Base-by-base conservation (phyloP, 1,140 invertebrate genomes). In the Diploscapter pachys region DNA sequence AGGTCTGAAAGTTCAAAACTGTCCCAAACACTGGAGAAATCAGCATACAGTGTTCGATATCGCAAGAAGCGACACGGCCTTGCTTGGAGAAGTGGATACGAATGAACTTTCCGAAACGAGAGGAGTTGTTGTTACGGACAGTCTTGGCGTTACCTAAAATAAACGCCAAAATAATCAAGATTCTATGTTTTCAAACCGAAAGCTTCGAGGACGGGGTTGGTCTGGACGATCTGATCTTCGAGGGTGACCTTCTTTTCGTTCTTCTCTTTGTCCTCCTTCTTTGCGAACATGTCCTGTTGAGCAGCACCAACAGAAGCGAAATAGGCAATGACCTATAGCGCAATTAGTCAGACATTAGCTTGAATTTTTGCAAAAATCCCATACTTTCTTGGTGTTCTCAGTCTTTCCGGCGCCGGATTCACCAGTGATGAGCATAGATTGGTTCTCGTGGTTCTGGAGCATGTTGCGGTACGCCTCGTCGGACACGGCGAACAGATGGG, bases 381-480 rank as follows among this genome's bases (percentile, higher is more conserved):
- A 2, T 73, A 90, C 90, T 82, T 91, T 91, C 85, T 90, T 90
- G 57, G 90, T 90, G 85, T 90, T 90, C 81, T 90, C 90, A 73
- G 90, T 90, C 84, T 90, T 90, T 77, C 89, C 89, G 64, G 89
- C 90, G 73, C 89, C 89, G 73, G 89, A 90, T 80, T 90, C 89
- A 78, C 90, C 89, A 77, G 95, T 96, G 90, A 96, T 96, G 91
- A 96, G 92, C 94, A 96, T 96, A 90, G 93, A 96, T 90, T 96
- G 94, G 90, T 96, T 95, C 89, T 95, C 93, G 87, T 91, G 91
- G 89, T 96, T 95, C 87, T 94, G 94, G 88, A 98, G 92, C 96
- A 99, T 99, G 89, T 97, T 96, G 86, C 95, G 95, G 89, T 99
- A 99, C 83, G 96, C 96, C 88, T 94, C 94, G 88, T 99, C 96